Evolutionary conservation across 1,140 invertebrate genomes (phyloP), one percentile per base, ranked within the genome.

Genomic region (Melitaea cinxia): DNA sequence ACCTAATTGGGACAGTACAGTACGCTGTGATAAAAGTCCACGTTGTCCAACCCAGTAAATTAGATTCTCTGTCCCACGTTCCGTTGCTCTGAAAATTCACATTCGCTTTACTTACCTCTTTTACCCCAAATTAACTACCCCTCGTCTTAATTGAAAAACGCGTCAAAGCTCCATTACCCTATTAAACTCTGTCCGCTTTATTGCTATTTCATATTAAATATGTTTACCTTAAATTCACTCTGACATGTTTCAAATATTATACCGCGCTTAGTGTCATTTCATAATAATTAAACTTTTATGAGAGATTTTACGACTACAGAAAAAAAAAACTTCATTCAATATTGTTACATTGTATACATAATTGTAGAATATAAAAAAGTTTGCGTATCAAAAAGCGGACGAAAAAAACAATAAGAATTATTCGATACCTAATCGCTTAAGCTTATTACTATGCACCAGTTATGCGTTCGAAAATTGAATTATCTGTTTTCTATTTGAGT

Each of bases 1-100:
- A 84, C 80, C 76, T 88, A 89, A 88, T 88, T 88, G 87, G 79
- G 61, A 70, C 78, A 79, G 75, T 80, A 71, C 75, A 70, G 68
- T 80, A 52, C 67, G 53, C 70, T 61, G 79, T 82, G 83, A 88
- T 84, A 85, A 88, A 89, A 87, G 79, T 87, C 78, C 78, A 76
- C 60, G 65, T 70, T 74, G 74, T 70, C 69, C 67, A 68, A 63
- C 70, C 75, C 69, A 68, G 75, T 72, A 88, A 89, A 88, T 88
- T 86, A 86, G 80, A 85, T 88, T 84, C 66, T 65, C 47, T 64
- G 74, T 63, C 57, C 77, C 68, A 65, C 66, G 75, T 65, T 39
- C 61, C 64, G 55, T 64, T 71, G 73, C 57, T 62, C 67, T 52
- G 70, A 61, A 68, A 68, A 69, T 59, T 72, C 70, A 71, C 64